phyloP scores from a whole-genome alignment of 2,888 invertebrate genomes.

The Serripes groenlandicus region DNA sequence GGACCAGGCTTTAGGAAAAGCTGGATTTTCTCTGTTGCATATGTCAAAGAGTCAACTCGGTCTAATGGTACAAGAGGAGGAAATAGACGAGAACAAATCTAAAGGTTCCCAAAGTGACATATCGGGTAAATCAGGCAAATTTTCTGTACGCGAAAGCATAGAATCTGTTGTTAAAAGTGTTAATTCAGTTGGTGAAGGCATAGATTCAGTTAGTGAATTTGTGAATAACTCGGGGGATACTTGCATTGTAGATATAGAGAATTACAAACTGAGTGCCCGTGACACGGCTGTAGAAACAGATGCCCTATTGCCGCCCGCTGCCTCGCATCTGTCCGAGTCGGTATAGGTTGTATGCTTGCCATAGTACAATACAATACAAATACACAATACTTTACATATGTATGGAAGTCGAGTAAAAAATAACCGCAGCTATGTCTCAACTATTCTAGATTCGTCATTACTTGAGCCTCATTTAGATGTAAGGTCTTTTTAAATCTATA shows the following conservation, averaged over 20 bases:
- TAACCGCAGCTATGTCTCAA: no score
- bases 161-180: neutral
- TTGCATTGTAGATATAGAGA: constrained; percentile 10
- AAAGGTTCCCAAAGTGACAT: neutral
- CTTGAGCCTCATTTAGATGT: no score
- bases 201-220: neutral
- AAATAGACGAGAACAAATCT: neutral
- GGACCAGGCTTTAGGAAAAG: constrained; percentile 32
- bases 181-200: neutral
- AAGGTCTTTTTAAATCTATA: no score
- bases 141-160: no score
- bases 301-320: neutral
- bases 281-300: neutral
- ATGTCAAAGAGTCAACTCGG: constrained; percentile 9
- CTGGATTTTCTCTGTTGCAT: constrained; percentile 46
- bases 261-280: neutral
- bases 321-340: constrained; percentile 2
- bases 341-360: no score
- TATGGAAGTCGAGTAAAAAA: no score
- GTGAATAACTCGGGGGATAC: neutral
- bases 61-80: neutral
- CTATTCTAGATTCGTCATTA: no score
- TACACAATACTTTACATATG: no score
- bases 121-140: neutral
- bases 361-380: no score